These are phyloP conservation scores for Apis dorsata DNA, from an alignment of 1,140 invertebrate genomes.

Conservation along the genomic window DNA sequence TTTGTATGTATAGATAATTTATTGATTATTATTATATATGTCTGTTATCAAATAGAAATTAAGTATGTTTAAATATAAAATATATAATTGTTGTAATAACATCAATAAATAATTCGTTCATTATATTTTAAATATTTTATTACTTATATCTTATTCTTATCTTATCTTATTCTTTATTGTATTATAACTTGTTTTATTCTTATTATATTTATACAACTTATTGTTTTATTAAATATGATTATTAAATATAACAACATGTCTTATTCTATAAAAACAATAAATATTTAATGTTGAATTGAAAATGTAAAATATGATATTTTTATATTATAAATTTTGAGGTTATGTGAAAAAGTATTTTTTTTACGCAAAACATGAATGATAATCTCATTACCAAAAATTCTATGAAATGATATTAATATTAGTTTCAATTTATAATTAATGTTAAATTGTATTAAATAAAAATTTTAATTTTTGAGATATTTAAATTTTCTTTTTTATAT, in stretches of 20 bases:
- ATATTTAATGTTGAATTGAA: not conserved
- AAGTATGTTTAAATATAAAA: not conserved
- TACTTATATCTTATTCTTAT: too few relatives aligned
- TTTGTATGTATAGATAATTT: conserved; percentile 27
- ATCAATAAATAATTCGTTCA: not conserved
- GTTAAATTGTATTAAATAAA: not conserved
- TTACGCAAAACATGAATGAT: not conserved
- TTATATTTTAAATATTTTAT: not conserved
- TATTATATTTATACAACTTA: too few relatives aligned
- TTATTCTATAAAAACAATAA: not conserved
- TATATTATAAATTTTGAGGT: not conserved
- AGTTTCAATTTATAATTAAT: not conserved
- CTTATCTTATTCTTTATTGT: too few relatives aligned
- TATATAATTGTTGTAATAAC: not conserved
- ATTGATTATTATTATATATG: not conserved
- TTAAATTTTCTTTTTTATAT: not conserved
- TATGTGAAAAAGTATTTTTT: not conserved
- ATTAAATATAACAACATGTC: too few relatives aligned
- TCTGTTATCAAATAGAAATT: not conserved
- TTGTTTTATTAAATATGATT: not conserved
- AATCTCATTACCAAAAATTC: not conserved
- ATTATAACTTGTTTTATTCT: not conserved
- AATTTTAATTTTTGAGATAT: not conserved
- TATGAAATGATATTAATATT: not conserved
- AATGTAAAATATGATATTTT: not conserved